Conservation (phyloP, 2,888 invertebrate genomes). For the Xestoiulus laeticollis region DNA sequence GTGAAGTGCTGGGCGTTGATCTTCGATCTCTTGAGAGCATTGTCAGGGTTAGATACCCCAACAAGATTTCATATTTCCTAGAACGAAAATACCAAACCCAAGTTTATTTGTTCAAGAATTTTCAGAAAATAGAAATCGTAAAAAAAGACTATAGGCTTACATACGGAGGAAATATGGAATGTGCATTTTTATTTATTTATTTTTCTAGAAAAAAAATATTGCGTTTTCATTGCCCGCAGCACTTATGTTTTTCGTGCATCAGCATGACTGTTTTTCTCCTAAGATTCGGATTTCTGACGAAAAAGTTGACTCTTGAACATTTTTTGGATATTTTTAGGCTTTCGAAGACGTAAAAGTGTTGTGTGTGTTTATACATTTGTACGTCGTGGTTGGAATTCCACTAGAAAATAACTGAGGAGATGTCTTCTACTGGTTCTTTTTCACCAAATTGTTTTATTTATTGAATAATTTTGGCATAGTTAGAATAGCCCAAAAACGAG, state of each 20-base stretch:
- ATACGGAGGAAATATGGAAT: background rate
- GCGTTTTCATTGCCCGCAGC: background rate
- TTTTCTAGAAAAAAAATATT: background rate
- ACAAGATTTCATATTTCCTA: no score
- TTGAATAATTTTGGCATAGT: background rate
- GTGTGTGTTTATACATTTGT: background rate
- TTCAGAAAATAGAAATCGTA: background rate
- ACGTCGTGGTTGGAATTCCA: background rate
- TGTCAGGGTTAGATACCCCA: background rate
- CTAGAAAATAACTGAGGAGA: background rate
- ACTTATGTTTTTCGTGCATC: background rate
- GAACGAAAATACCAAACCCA: background rate
- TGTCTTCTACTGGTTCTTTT: background rate
- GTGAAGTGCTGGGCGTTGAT: background rate
- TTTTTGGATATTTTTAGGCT: slow-evolving; percentile 10
- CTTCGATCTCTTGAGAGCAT: background rate
- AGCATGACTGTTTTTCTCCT: background rate
- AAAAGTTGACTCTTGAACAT: background rate
- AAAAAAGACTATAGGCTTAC: background rate
- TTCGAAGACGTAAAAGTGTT: background rate
- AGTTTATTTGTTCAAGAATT: background rate
- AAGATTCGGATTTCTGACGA: slow-evolving; percentile 18
- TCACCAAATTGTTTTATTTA: background rate
- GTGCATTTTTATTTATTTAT: background rate
- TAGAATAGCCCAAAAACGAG: background rate